Conservation (phyloP, 2,797 vertebrate genomes). For the Megaceryle alcyon region DNA sequence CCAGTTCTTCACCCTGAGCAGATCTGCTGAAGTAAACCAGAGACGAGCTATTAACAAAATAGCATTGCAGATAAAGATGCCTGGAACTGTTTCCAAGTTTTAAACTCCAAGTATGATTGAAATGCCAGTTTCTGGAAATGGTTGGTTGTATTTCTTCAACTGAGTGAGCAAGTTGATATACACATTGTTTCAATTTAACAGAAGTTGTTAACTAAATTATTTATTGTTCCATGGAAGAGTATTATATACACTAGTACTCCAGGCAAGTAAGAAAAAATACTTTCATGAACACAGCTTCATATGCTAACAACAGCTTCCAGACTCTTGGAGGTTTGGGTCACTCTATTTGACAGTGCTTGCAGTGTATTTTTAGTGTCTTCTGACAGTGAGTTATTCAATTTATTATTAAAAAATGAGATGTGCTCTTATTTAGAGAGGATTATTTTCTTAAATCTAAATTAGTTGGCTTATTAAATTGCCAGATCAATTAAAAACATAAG, state of each 20-base stretch:
- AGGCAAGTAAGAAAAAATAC: not conserved
- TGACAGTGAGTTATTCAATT: not conserved
- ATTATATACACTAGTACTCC: not conserved
- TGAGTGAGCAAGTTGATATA: not conserved
- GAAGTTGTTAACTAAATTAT: constrained; percentile 15
- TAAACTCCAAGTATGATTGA: not conserved
- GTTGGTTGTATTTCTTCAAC: not conserved
- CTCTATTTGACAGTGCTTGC: not conserved
- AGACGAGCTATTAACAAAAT: not conserved
- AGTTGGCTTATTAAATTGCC: not conserved
- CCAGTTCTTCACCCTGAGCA: not conserved
- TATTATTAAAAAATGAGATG: not conserved
- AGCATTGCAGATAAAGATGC: not conserved
- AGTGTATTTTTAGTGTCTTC: not conserved
- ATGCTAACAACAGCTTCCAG: not conserved
- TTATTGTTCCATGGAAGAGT: not conserved
- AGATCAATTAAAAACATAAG: not conserved
- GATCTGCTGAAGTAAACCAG: not conserved
- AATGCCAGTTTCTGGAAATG: not conserved
- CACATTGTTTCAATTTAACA: not conserved
- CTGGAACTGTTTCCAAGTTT: not conserved
- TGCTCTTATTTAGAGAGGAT: not conserved
- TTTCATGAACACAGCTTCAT: not conserved
- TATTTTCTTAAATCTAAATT: not conserved
- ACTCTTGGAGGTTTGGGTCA: not conserved